These are phyloP conservation scores for Centropristis striata DNA, from an alignment of 2,113 vertebrate species.

Conservation along the genomic window DNA sequence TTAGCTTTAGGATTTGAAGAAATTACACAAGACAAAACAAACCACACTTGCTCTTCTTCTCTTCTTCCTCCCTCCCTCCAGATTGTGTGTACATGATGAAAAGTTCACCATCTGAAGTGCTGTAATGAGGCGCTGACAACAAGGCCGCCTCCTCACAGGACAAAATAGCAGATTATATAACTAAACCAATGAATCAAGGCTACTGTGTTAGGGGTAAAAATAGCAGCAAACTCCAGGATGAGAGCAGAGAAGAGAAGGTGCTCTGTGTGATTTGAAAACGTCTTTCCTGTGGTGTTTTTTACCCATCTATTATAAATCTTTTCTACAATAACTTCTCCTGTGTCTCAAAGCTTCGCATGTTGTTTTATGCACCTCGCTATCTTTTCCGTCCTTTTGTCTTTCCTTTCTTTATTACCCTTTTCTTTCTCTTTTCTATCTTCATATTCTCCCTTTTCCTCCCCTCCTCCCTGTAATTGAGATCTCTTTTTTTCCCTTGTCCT, in stretches of 20 bases:
- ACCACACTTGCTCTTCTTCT: no score
- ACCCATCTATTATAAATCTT: not conserved
- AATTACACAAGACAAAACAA: not conserved
- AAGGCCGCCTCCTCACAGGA: constrained; percentile 39
- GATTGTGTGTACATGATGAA: not conserved
- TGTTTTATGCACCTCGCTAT: not conserved
- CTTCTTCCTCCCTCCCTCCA: constrained; percentile 16
- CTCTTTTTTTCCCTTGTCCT: not conserved
- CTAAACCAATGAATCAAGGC: constrained; percentile 24
- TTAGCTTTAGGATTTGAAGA: constrained; percentile 9
- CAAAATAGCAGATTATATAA: constrained; percentile 37
- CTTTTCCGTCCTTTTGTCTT: not conserved
- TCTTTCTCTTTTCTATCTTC: no score
- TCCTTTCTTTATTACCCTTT: not conserved
- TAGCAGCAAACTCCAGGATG: constrained; percentile 2
- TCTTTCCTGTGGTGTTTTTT: not conserved
- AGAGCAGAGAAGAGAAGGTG: not conserved
- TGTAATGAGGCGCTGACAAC: constrained; percentile 47
- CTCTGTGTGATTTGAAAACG: not conserved
- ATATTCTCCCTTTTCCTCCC: not conserved
- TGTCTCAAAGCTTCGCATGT: not conserved
- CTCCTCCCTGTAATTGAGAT: not conserved
- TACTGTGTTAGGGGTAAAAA: not conserved
- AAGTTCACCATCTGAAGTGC: constrained; percentile 34
- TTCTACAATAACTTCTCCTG: not conserved